Percentiles rank a stretch among this genome's conserved stretches.
Evolutionary conservation across 2,888 invertebrate genomes (phyloP).

Genomic region (Watsonalla binaria): DNA sequence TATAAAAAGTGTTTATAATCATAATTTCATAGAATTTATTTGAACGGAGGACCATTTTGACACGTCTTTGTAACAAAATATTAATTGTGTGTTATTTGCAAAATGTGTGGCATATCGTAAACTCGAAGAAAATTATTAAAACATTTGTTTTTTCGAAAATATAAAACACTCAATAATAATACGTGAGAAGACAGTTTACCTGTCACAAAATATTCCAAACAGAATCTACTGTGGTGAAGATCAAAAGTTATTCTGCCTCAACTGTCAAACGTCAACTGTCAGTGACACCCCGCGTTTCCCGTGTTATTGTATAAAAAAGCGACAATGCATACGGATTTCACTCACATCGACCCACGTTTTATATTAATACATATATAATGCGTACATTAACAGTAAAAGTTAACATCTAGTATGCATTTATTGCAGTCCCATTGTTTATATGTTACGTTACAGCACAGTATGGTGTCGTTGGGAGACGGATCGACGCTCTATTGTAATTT

Average conservation of each 20-base stretch:
- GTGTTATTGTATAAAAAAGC: constrained; percentile 42
- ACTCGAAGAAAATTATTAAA: no score
- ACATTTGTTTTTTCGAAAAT: no score
- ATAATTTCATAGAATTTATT: no score
- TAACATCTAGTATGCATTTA: constrained; percentile 60
- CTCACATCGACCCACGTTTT: constrained; percentile 62
- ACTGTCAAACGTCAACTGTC: constrained; percentile 23
- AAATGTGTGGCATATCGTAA: no score
- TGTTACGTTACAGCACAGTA: constrained; percentile 44
- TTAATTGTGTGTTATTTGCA: no score
- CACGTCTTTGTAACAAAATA: no score
- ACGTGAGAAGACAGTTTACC: no score
- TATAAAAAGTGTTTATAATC: no score
- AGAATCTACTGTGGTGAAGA: constrained; percentile 9
- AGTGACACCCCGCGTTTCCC: constrained; percentile 31
- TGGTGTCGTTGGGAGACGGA: constrained; percentile 43
- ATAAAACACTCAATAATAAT: no score
- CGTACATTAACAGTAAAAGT: constrained; percentile 57
- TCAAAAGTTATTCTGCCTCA: background rate
- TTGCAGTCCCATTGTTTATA: constrained; percentile 42
- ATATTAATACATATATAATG: constrained; percentile 39
- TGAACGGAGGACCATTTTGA: no score
- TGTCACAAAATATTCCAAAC: constrained; percentile 9
- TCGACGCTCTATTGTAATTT: constrained; percentile 48
- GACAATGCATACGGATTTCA: constrained; percentile 53